Percentiles rank a stretch among this genome's conserved stretches.
phyloP scores from a whole-genome alignment of 2,797 vertebrate species.

The Chelon labrosus region DNA sequence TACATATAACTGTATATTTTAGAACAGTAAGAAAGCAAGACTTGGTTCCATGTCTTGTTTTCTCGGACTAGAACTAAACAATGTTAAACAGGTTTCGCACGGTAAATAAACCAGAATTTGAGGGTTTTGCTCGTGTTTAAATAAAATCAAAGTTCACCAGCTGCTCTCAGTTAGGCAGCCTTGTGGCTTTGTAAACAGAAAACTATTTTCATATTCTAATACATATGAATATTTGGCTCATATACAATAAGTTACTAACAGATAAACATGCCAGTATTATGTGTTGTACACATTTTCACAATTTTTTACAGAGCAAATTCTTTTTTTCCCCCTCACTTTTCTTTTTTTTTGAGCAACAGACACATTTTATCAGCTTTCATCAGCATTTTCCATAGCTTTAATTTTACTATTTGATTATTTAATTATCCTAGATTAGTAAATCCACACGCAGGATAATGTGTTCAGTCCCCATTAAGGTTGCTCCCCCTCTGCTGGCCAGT shows the following conservation, averaged over 20 bases:
- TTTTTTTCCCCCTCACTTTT: neutral
- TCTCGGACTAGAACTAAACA: neutral
- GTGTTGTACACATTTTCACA: slow-evolving; percentile 37
- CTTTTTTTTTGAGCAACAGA: neutral
- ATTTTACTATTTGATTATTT: neutral
- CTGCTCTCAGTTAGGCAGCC: slow-evolving; percentile 57
- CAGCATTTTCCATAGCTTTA: neutral
- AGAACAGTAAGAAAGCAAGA: neutral
- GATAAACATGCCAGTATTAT: slow-evolving; percentile 36
- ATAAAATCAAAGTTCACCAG: slow-evolving; percentile 39
- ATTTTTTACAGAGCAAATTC: neutral
- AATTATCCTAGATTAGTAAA: slow-evolving; percentile 20
- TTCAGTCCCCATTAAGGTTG: slow-evolving; percentile 57
- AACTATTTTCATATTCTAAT: slow-evolving; percentile 51
- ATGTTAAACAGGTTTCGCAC: slow-evolving; percentile 5
- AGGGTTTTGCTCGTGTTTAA: slow-evolving; percentile 48
- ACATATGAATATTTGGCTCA: slow-evolving; percentile 63
- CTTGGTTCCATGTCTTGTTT: neutral
- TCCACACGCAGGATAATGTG: slow-evolving; percentile 43
- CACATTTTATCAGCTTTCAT: neutral
- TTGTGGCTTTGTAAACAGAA: slow-evolving; percentile 45
- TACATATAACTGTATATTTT: neutral
- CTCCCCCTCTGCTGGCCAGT: slow-evolving; percentile 82
- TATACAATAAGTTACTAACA: slow-evolving; percentile 52
- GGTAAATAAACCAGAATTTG: slow-evolving; percentile 36